phyloP scores from a whole-genome alignment of 2,113 vertebrate species.

The Muntiacus muntjak region DNA sequence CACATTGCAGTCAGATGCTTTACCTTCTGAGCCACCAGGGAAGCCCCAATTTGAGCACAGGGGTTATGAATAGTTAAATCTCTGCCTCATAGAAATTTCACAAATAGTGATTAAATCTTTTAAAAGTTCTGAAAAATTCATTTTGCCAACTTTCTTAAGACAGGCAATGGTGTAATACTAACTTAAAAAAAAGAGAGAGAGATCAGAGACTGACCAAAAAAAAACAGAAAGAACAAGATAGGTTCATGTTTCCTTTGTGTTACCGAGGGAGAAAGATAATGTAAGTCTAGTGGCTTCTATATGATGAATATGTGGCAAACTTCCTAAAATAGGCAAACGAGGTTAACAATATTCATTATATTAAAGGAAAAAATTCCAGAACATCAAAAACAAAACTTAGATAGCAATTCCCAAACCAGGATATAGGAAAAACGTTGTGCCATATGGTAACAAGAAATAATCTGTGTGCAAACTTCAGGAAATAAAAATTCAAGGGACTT shows the following conservation, averaged over 20 bases:
- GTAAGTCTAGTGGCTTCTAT: neutral
- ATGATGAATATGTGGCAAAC: neutral
- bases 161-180: neutral
- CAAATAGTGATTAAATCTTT: neutral
- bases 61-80: neutral
- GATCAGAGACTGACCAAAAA: neutral
- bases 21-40: neutral
- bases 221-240: neutral
- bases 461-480: neutral
- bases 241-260: neutral
- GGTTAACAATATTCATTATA: neutral
- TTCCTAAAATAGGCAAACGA: neutral
- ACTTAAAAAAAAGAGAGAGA: neutral
- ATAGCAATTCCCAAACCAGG: neutral
- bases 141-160: neutral
- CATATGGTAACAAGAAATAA: neutral
- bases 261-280: neutral
- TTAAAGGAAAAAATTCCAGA: neutral
- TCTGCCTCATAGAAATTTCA: neutral
- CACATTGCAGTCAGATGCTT: neutral
- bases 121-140: neutral
- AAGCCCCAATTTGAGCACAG: neutral
- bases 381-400: neutral
- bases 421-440: neutral
- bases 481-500: neutral